Conservation (phyloP, 2,888 invertebrate species). For the Scaptomyza cyrtandrae region DNA sequence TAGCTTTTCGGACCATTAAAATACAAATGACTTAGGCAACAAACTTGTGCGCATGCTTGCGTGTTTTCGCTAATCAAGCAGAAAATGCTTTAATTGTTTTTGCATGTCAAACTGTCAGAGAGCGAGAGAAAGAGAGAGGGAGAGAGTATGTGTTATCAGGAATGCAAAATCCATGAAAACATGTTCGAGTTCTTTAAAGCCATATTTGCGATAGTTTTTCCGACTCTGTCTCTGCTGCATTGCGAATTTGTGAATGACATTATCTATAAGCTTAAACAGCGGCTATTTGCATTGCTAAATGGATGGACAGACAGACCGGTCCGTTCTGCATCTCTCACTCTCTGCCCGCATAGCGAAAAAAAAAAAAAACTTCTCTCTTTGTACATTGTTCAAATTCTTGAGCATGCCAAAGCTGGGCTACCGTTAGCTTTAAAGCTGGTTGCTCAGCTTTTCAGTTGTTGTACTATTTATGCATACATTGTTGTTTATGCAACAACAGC, state of each 20-base stretch:
- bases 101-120: conserved; percentile 55
- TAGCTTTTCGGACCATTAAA: conserved; percentile 21
- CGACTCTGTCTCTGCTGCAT: conserved; percentile 33
- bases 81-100: conserved; percentile 53
- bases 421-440: conserved; percentile 51
- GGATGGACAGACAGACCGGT: neutral
- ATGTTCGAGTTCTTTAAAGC: conserved; percentile 66
- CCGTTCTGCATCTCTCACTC: conserved; percentile 35
- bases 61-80: conserved; percentile 17
- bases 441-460: conserved; percentile 29
- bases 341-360: conserved; percentile 3
- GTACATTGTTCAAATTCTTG: conserved; percentile 72
- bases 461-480: conserved; percentile 73
- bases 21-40: conserved; percentile 54
- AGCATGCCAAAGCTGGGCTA: conserved; percentile 77
- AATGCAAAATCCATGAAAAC: conserved; percentile 60
- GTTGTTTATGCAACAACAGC: conserved; percentile 77
- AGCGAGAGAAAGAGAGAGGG: neutral
- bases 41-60: conserved; percentile 34
- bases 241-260: conserved; percentile 70
- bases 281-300: conserved; percentile 78
- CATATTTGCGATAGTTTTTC: conserved; percentile 69
- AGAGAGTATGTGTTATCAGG: conserved; percentile 51
- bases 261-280: conserved; percentile 76
- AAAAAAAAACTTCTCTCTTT: conserved; percentile 41